Evolutionary conservation across 2,113 vertebrate species (phyloP), one percentile per base, ranked within the genome.

Genomic region (Paramisgurnus dabryanus): DNA sequence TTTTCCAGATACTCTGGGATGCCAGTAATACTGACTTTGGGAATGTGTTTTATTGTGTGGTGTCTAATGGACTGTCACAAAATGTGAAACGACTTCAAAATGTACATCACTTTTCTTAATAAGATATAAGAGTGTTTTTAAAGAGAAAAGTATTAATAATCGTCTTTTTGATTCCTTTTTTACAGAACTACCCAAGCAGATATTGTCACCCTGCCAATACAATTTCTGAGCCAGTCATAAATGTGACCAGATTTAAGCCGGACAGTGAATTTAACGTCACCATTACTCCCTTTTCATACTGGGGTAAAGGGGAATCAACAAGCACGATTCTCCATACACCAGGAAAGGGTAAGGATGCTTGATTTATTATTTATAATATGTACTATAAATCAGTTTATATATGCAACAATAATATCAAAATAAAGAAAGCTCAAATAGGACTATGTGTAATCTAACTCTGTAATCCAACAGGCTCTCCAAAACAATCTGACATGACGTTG

Each of bases 281-380:
- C 0, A 89, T 94, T 41, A 93, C 87, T 73, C 92, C 93, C 0
- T 94, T 91, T 65, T 94, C 93, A 0, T 91, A 92, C 78, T 94
- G 92, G 93, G 91, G 89, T 71, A 93, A 88, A 67, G 93, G 90
- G 41, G 79, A 86, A 73, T 80, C 80, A 64, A 90, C 90, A 67
- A 86, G 85, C 74, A 47, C 88, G 12, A 78, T 68, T 40, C 87
- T 95, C 83, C 79, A 10, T 85, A 87, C 90, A 39, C 91, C 92
- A 70, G 87, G 89, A 89, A 86, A 83, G 94, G 93, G 93, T 93
- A 93, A 78, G 80, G 1, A 50, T 50, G 5, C 9, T 43, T 0
- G 7, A 34, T 34, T 10, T 17, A 63, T 63, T 40, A 49, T 13
- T 12, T 39, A 64, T 22, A 27, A 27, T 27, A 49, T 34, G 27